Conservation (phyloP, 30 jellyfish, hydroid and myxozoan species). For the Catostylus mosaicus region DNA sequence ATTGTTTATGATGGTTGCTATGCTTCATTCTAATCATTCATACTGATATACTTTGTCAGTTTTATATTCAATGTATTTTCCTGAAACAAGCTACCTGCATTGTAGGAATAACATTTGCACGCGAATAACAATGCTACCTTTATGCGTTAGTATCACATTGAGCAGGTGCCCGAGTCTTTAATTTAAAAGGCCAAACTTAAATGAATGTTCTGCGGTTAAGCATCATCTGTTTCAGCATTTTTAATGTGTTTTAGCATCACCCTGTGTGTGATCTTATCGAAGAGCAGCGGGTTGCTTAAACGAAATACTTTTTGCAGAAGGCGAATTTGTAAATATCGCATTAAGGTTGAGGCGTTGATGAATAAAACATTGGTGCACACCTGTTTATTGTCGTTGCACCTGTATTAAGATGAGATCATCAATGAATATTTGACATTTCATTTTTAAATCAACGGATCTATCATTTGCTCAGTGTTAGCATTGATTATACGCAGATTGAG, state of each 20-base stretch:
- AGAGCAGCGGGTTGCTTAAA: background rate
- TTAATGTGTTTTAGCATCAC: background rate
- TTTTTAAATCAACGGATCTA: background rate
- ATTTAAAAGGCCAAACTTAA: background rate
- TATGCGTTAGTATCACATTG: background rate
- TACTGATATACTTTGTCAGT: background rate
- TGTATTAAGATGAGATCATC: background rate
- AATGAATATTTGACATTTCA: background rate
- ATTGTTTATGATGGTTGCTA: background rate
- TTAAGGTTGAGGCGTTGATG: background rate
- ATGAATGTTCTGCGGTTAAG: background rate
- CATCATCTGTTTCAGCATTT: background rate
- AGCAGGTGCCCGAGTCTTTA: background rate
- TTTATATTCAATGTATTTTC: background rate
- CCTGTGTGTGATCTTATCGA: background rate
- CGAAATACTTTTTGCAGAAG: background rate
- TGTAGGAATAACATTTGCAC: background rate
- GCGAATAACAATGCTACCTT: background rate
- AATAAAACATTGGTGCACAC: background rate
- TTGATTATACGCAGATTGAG: too few species aligned
- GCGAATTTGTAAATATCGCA: background rate
- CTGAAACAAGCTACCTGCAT: slow-evolving; percentile 1
- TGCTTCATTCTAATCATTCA: background rate
- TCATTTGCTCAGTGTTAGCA: too few species aligned
- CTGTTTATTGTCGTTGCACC: slow-evolving; percentile 2